Conservation (phyloP, 1,140 invertebrate genomes). For the Mamestra configurata region DNA sequence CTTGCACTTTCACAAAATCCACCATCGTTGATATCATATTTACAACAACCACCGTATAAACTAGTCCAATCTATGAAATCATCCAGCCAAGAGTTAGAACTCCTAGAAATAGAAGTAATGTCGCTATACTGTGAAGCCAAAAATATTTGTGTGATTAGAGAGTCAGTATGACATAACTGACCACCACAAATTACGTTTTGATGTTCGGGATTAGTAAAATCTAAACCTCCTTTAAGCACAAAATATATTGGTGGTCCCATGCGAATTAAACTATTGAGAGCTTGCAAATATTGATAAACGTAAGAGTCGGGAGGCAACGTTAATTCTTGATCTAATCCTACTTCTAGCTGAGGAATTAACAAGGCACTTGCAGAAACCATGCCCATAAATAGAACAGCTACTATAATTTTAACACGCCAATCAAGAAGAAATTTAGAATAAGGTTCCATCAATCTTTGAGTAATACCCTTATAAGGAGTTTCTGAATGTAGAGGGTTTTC, state of each 20-base stretch:
- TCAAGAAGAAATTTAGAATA: slow-evolving; percentile 77
- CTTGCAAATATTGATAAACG: slow-evolving; percentile 94
- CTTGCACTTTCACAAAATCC: slow-evolving; percentile 90
- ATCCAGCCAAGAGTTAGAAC: slow-evolving; percentile 96
- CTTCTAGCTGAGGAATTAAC: slow-evolving; percentile 89
- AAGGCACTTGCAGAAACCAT: slow-evolving; percentile 88
- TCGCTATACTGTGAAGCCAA: slow-evolving; percentile 91
- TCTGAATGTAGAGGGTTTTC: slow-evolving; percentile 74
- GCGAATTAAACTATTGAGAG: slow-evolving; percentile 92
- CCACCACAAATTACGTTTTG: slow-evolving; percentile 95
- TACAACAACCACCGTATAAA: slow-evolving; percentile 89
- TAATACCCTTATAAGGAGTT: slow-evolving; percentile 69
- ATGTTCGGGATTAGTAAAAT: slow-evolving; percentile 90
- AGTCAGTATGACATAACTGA: slow-evolving; percentile 91
- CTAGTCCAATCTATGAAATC: slow-evolving; percentile 96
- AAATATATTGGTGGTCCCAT: slow-evolving; percentile 98
- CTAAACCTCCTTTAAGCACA: slow-evolving; percentile 93
- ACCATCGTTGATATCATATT: slow-evolving; percentile 88
- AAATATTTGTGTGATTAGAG: slow-evolving; percentile 93
- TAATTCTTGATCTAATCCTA: slow-evolving; percentile 96
- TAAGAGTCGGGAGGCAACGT: slow-evolving; percentile 96
- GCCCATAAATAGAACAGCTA: slow-evolving; percentile 89
- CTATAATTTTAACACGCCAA: slow-evolving; percentile 85
- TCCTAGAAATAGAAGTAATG: slow-evolving; percentile 91
- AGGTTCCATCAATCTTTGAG: slow-evolving; percentile 75